Evolutionary conservation across 30 jellyfish, hydroid and myxozoan species (phyloP), one percentile per base, ranked within the genome.

Genomic region (Clytia hemisphaerica): DNA sequence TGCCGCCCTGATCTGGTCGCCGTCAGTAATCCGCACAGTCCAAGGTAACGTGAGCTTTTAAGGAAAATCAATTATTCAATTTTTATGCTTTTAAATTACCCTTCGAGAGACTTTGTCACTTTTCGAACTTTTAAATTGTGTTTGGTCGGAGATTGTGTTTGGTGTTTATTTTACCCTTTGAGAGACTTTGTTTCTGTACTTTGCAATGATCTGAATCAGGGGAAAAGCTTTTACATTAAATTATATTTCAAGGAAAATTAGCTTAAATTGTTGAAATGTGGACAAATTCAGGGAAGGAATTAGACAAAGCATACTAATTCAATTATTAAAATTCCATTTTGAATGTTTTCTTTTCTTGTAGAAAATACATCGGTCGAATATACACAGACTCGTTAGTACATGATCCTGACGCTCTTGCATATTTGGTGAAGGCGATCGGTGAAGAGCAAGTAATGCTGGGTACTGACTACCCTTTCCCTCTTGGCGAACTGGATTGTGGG

Each of bases 1-100:
- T 93, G 78, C n/a, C 65, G 96, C 50, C 96, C 96, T 25, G 96
- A 86, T 33, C 79, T 86, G 18, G 78, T 93, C 68, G 96, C 96
- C 44, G 96, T 86, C 15, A 47, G 58, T 44, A 86, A 86, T 55
- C 46, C 67, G 22, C 34, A 71, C 45, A 59, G 72, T 14, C 96
- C 96, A 40, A 73, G 93, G 96, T 86, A 42, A n/a, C n/a, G n/a
- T n/a, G n/a, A n/a, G n/a, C n/a, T n/a, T n/a, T n/a, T n/a, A n/a
- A n/a, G n/a, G n/a, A n/a, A n/a, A n/a, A n/a, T n/a, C n/a, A n/a
- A n/a, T n/a, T n/a, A n/a, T n/a, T n/a, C n/a, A n/a, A n/a, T n/a
- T n/a, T n/a, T n/a, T n/a, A n/a, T n/a, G n/a, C n/a, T n/a, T n/a
- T n/a, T n/a, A n/a, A n/a, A n/a, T n/a, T n/a, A n/a, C n/a, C n/a